These are phyloP conservation scores for Pseudomyrmex dendroicus DNA, from an alignment of 1,140 invertebrate species.

Conservation along the genomic window DNA sequence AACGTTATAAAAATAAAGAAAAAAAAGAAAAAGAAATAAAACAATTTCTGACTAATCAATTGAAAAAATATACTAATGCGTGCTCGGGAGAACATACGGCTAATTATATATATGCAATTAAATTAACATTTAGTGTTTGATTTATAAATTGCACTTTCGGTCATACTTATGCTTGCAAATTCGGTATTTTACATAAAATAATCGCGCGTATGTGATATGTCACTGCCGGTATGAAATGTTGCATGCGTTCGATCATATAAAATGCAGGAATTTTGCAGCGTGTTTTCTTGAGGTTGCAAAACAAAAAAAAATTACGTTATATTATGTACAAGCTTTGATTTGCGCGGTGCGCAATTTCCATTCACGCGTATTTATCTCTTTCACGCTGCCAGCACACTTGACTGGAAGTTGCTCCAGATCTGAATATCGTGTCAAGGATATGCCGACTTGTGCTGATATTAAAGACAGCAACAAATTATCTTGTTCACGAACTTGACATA, in stretches of 20 bases:
- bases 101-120: constrained; percentile 7
- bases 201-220: constrained; percentile 9
- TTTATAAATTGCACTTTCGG: constrained; percentile 26
- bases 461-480: constrained; percentile 17
- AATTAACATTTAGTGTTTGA: constrained; percentile 37
- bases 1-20: background rate
- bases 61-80: too few species aligned
- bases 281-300: background rate
- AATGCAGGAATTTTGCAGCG: background rate
- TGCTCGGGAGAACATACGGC: background rate
- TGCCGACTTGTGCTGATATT: constrained; percentile 9
- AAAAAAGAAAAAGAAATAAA: background rate
- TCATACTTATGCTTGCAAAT: background rate
- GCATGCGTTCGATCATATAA: background rate
- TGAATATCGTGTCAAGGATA: constrained; percentile 64
- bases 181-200: constrained; percentile 29
- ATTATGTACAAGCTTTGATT: background rate
- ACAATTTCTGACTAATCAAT: background rate
- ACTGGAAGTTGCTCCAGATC: constrained; percentile 56
- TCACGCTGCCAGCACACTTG: constrained; percentile 1
- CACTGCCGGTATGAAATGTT: background rate
- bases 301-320: constrained; percentile 30
- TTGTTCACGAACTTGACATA: constrained; percentile 49
- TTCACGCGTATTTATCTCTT: background rate
- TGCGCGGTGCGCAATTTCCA: constrained; percentile 13